Base-by-base conservation (phyloP, 2,113 vertebrate genomes). In the Peromyscus maniculatus region DNA sequence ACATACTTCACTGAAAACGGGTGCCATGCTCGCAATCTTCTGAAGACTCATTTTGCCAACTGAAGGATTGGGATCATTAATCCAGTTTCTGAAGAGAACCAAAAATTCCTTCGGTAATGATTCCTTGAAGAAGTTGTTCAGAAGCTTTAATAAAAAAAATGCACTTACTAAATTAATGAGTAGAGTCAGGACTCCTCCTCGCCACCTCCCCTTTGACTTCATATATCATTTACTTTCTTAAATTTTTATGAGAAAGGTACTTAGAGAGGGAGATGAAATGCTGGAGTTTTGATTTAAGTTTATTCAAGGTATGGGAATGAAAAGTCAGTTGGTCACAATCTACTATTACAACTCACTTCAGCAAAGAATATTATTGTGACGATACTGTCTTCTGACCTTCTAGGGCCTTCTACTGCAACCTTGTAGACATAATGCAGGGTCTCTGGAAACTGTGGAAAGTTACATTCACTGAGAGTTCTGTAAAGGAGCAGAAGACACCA, bases 21-120 rank as follows among this genome's bases (percentile, higher is more conserved):
- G 74, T 0, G 97, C 94, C 97, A 98, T 97, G 33, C 9, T 78
- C 71, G 94, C 83, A 11, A 98, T 94, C 80, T 97, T 98, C 91
- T 94, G 94, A 46, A 98, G 97, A 26, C 97, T 98, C 84, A 98
- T 31, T 86, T 96, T 97, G 84, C 94, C 55, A 24, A 98, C 96
- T 21, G 19, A 16, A 59, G 98, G 90, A 19, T 96, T 96, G 4
- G 94, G 24, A 36, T 98, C 97, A 31, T 88, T 96, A 59, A 96
- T 55, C 98, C 98, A 98, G 28, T 95, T 96, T 94, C 21, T 93
- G 93, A 95, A 97, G 89, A 98, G 97, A 72, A 64, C 69, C 90
- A 98, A 55, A 96, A 97, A 97, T 83, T 96, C 93, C 77, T 98
- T 94, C 28, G 98, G 98, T 64, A 98, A 94, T n/a, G 97, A 95